Base-by-base conservation (phyloP, 1,140 invertebrate species). In the Pachypeltis micranthus region DNA sequence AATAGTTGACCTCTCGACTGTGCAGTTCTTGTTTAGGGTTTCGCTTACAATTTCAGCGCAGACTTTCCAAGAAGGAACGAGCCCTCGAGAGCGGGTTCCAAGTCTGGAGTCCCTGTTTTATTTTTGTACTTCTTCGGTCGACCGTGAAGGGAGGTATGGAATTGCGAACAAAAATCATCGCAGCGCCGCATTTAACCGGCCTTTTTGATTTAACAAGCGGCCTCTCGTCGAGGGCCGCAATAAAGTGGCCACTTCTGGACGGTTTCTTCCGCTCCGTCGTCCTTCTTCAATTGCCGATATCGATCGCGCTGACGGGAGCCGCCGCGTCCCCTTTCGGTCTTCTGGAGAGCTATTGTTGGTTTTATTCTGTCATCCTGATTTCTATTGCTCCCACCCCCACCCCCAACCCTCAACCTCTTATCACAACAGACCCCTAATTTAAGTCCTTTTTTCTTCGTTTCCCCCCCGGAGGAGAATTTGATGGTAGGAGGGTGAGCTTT, bases 351-450 rank as follows among this genome's bases (percentile, higher is more conserved):
- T 21, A 51, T 51, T 51, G 47, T 51, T 51, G 47, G 47, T 51
- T 51, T 51, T 51, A 51, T 51, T 51, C 47, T 51, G 12, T 51
- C 47, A 51, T 51, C 47, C 47, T 51, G 47, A 21, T 51, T 51
- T 51, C 47, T 51, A 51, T 51, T 51, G 10, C 10, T 21, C 47
- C 47, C 19, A 7, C 19, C 19, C 10, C 23, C 47, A 4, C 19
- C 47, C 19, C 47, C 47, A 7, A 16, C 47, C 3, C 23, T 51
- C 21, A 16, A 4, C 23, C 47, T 21, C 47, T 51, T 51, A 51
- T 51, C 10, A 10, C 47, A 51, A 51, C 47, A 51, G 47, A n/a
- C n/a, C 16, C 16, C 31, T 39, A 39, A 39, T 39, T 39, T 39
- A 16, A 39, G 31, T 39, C 31, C 16, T 10, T 39, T 39, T 39